Evolutionary conservation across 2,113 vertebrate species (phyloP).

Genomic region (Corydoras maculifer): DNA sequence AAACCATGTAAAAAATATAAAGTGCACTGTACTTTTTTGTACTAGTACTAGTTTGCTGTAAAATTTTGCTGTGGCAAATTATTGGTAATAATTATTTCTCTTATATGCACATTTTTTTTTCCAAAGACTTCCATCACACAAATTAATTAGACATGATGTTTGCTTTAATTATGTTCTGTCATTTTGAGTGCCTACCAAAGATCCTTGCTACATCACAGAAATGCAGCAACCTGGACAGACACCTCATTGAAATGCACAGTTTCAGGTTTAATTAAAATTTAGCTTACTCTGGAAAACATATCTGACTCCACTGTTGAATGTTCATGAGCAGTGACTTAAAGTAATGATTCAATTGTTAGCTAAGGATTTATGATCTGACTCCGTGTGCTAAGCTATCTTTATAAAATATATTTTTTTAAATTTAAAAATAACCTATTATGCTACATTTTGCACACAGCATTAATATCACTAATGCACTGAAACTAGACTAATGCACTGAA

Average conservation of each 20-base stretch:
- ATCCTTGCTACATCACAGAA: conserved; percentile 5
- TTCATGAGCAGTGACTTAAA: neutral
- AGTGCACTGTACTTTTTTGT: no score
- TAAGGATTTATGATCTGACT: neutral
- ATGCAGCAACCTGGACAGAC: conserved; percentile 19
- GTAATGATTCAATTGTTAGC: neutral
- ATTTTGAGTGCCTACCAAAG: conserved; percentile 15
- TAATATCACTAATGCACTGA: no score
- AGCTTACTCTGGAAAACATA: conserved; percentile 23
- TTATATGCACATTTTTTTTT: neutral
- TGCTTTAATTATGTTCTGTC: conserved; percentile 31
- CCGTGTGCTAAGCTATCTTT: neutral
- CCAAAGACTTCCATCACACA: neutral
- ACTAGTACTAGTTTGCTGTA: no score
- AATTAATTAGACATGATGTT: conserved; percentile 33
- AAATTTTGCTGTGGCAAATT: neutral
- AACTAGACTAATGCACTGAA: no score
- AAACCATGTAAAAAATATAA: no score
- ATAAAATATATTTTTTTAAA: neutral
- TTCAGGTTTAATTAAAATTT: conserved; percentile 33
- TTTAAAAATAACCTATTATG: neutral
- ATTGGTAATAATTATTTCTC: neutral
- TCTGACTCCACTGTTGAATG: conserved; percentile 6
- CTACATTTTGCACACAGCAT: no score
- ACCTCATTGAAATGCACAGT: conserved; percentile 19